A percentile compares a stretch with the other conserved stretches of the same genome.
Evolutionary conservation across 2,797 vertebrate species (phyloP).

Genomic region (Anguilla anguilla): DNA sequence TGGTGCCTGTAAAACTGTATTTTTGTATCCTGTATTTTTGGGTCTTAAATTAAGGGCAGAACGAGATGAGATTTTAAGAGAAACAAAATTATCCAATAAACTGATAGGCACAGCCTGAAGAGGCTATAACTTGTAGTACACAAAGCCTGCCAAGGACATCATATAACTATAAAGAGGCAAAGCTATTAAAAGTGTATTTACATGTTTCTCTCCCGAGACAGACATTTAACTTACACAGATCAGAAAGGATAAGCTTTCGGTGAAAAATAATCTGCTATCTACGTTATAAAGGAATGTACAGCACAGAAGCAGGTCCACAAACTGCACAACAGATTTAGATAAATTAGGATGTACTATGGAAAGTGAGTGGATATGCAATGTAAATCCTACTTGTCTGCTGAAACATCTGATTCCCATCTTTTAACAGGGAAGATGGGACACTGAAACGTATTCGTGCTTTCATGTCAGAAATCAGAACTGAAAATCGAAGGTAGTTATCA

Average conservation of each 20-base stretch:
- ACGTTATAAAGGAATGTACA: not conserved
- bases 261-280: not conserved
- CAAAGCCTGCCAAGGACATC: not conserved
- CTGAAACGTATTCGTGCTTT: not conserved
- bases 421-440: not conserved
- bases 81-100: constrained; percentile 11
- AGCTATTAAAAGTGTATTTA: not conserved
- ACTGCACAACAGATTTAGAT: not conserved
- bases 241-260: not conserved
- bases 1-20: not conserved
- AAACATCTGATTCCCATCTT: not conserved
- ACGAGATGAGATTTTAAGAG: not conserved
- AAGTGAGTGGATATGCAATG: not conserved
- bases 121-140: not conserved
- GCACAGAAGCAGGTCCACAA: not conserved
- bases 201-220: not conserved
- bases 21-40: not conserved
- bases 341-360: not conserved
- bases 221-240: not conserved
- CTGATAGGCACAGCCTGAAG: not conserved
- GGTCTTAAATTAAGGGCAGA: constrained; percentile 8
- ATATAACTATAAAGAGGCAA: not conserved
- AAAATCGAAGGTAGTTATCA: not conserved
- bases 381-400: not conserved
- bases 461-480: not conserved